Base-by-base conservation (phyloP, 2,113 vertebrate genomes). In the Grammomys surdaster region DNA sequence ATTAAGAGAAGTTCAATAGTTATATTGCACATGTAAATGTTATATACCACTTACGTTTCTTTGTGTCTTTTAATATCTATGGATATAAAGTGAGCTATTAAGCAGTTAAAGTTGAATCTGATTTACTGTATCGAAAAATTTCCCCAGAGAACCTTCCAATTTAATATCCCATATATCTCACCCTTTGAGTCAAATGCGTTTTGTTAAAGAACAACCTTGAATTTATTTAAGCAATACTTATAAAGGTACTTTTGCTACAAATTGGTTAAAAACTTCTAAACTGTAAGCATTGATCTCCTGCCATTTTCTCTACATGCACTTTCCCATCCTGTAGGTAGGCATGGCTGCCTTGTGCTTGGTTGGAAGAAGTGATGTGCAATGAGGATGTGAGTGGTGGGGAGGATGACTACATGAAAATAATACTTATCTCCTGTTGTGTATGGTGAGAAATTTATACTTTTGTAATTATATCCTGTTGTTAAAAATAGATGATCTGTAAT, bases 401-500 rank as follows among this genome's bases (percentile, higher is more conserved):
- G 4, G 26, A 73, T 36, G 31, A 51, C 10, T 40, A 70, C 11
- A 36, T 43, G 3, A 28, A 89, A 72, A 54, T 24, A 63, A 13
- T 69, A 63, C 17, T 89, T 72, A 95, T 94, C 90, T 60, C 43
- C 92, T 56, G 56, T n/a, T 26, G 31, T 82, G 85, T 69, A 67
- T 94, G 43, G 28, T 51, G 19, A 86, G 60, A 80, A 97, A 92
- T 96, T 98, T 97, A 93, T 95, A 93, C 93, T 97, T 97, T 95
- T 96, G 82, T 70, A 97, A 97, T 98, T 98, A 98, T 97, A 90
- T 97, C 89, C 78, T 97, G 63, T 73, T 96, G 96, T 76, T 95
- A 97, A 97, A 98, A 97, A 97, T 77, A 92, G 90, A 70, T 97
- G 95, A 98, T 98, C 96, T 98, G 97, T 98, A 97, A 97, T 98